Percentiles rank a stretch among this genome's conserved stretches.
phyloP scores from a whole-genome alignment of 2,113 vertebrate species.

The Hippocampus zosterae region DNA sequence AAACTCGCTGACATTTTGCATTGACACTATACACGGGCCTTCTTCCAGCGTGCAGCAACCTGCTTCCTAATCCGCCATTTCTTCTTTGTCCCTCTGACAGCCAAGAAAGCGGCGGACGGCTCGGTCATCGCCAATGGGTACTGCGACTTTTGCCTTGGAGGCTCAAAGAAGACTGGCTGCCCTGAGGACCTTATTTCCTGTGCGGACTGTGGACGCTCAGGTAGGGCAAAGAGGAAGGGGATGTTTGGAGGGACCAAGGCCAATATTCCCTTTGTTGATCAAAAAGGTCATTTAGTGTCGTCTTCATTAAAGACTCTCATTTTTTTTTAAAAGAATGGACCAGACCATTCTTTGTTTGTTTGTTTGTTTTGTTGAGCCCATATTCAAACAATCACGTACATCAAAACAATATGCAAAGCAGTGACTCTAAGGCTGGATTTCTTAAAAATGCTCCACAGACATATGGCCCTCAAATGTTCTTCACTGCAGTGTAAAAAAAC shows the following conservation, averaged over 20 bases:
- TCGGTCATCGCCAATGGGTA: slow-evolving; percentile 91
- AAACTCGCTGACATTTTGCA: slow-evolving; percentile 4
- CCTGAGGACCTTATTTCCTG: slow-evolving; percentile 94
- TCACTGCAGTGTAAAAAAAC: not conserved
- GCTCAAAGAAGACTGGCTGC: slow-evolving; percentile 91
- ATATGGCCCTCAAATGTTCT: not conserved
- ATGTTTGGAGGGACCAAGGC: slow-evolving; percentile 59
- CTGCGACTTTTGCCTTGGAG: slow-evolving; percentile 93
- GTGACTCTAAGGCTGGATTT: not conserved
- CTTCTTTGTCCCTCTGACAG: slow-evolving; percentile 55
- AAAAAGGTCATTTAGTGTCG: not conserved
- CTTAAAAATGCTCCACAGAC: not conserved
- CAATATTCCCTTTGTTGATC: slow-evolving; percentile 7
- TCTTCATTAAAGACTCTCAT: not conserved
- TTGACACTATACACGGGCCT: slow-evolving; percentile 20
- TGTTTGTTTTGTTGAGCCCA: slow-evolving; percentile 41
- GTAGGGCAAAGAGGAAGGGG: slow-evolving; percentile 68
- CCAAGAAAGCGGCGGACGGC: slow-evolving; percentile 89
- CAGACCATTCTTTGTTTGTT: slow-evolving; percentile 47
- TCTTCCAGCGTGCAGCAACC: slow-evolving; percentile 8
- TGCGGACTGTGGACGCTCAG: slow-evolving; percentile 91
- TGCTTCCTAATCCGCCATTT: not conserved
- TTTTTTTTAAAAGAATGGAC: slow-evolving; percentile 43
- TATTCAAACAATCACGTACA: slow-evolving; percentile 15
- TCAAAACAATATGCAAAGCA: not conserved